Conservation (phyloP, 2,797 vertebrate species). For the Propithecus deckenii region DNA sequence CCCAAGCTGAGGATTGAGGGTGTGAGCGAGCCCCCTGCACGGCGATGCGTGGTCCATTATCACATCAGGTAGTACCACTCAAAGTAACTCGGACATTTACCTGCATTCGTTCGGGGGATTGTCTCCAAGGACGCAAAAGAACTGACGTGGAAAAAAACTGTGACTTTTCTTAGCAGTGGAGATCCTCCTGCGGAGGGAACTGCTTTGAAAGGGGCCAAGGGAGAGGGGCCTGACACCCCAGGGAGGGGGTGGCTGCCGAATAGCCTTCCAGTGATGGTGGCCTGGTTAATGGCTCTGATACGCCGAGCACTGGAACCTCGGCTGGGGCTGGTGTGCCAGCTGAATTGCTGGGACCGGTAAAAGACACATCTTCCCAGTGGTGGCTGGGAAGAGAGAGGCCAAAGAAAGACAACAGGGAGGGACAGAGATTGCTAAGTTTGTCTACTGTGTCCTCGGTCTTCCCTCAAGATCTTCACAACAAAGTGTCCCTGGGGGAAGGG, state of each 20-base stretch:
- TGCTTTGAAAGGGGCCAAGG: background rate
- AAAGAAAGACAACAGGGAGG: background rate
- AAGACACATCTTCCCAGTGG: background rate
- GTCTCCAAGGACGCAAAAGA: background rate
- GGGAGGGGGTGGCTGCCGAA: background rate
- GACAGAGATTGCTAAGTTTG: background rate
- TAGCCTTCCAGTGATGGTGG: background rate
- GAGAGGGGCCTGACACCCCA: background rate
- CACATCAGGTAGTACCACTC: rapidly evolving
- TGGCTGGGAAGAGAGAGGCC: no score
- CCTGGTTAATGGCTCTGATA: background rate
- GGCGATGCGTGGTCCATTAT: rapidly evolving
- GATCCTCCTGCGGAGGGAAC: background rate
- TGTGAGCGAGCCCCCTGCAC: background rate
- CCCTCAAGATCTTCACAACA: background rate
- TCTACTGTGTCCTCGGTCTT: background rate
- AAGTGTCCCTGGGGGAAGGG: background rate
- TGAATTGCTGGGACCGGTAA: background rate
- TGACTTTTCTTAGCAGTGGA: background rate
- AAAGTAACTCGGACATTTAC: background rate
- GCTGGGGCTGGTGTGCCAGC: background rate
- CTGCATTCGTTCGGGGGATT: background rate
- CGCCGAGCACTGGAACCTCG: background rate
- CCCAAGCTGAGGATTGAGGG: background rate
- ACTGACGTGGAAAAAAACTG: no score